Conservation (phyloP, 1,140 invertebrate genomes). For the Drosophila lacteicornis region DNA sequence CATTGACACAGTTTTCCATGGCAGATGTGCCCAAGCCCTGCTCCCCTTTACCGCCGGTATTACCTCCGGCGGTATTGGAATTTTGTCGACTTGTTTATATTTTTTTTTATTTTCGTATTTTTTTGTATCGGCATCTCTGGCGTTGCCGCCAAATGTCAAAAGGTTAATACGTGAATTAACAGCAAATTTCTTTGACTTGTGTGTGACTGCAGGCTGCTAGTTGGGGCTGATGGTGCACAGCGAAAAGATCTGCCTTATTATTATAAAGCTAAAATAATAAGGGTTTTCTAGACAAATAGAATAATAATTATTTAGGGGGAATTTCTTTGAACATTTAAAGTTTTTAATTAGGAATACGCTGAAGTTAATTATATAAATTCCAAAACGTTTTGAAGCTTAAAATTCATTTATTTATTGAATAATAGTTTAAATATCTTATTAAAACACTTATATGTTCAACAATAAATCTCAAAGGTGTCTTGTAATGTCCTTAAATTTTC, state of each 20-base stretch:
- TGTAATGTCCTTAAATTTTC: too few relatives aligned
- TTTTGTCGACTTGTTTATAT: conserved; percentile 77
- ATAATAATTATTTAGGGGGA: too few relatives aligned
- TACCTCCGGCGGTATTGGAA: conserved; percentile 58
- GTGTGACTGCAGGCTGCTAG: conserved; percentile 64
- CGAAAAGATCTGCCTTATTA: too few relatives aligned
- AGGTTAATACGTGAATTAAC: conserved; percentile 84
- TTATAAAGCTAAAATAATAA: not conserved
- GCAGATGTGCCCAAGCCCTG: conserved; percentile 70
- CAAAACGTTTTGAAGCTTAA: not conserved
- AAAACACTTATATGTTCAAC: not conserved
- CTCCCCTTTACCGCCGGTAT: conserved; percentile 11
- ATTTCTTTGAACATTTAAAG: too few relatives aligned
- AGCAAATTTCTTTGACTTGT: conserved; percentile 84
- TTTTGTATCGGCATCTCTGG: conserved; percentile 45
- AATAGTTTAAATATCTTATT: not conserved
- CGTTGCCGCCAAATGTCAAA: conserved; percentile 82
- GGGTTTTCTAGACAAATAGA: too few relatives aligned
- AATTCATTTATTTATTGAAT: too few relatives aligned
- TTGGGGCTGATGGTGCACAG: conserved; percentile 26
- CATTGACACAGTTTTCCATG: conserved; percentile 78
- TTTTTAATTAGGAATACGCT: too few relatives aligned
- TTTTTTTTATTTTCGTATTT: conserved; percentile 16
- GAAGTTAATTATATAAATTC: not conserved
- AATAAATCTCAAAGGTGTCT: not conserved